phyloP scores from a whole-genome alignment of 2,797 vertebrate species.

The Takifugu rubripes region DNA sequence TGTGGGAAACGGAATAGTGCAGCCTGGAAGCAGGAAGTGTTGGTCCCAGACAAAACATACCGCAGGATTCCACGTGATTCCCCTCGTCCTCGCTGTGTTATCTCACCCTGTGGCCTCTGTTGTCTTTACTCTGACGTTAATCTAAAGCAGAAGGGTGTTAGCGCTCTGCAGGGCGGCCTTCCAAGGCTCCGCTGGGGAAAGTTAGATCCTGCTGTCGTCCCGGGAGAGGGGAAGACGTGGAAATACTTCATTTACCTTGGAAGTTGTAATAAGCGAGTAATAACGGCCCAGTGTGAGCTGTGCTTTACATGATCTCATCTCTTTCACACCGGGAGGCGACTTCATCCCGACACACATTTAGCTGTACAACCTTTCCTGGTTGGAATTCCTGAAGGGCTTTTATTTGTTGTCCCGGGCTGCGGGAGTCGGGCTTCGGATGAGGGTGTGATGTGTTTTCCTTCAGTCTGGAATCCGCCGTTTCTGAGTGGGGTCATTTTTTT shows the following conservation, averaged over 20 bases:
- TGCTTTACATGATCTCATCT: too few relatives aligned
- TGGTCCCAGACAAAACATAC: conserved; percentile 64
- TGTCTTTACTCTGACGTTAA: conserved; percentile 47
- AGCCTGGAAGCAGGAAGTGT: conserved; percentile 61
- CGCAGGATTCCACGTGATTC: conserved; percentile 59
- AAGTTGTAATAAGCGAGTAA: too few relatives aligned
- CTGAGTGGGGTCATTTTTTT: conserved; percentile 39
- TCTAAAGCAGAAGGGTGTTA: conserved; percentile 17
- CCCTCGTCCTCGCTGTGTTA: conserved; percentile 50
- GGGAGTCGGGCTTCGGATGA: conserved; percentile 15
- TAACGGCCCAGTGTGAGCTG: too few relatives aligned
- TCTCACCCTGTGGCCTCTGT: conserved; percentile 59
- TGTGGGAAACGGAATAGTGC: conserved; percentile 45
- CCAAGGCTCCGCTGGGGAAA: too few relatives aligned
- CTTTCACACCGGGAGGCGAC: conserved; percentile 3
- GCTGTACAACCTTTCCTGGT: conserved; percentile 1
- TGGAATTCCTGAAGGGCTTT: background rate
- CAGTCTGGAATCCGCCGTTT: conserved; percentile 32
- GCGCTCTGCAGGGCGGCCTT: too few relatives aligned
- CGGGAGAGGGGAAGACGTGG: too few relatives aligned
- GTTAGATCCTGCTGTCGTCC: too few relatives aligned
- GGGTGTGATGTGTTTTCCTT: conserved; percentile 45
- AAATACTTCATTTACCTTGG: too few relatives aligned
- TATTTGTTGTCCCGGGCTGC: conserved; percentile 14
- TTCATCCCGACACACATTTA: conserved; percentile 4